Conservation (phyloP, 2,888 invertebrate genomes). For the Dasysyrphus tricinctus region DNA sequence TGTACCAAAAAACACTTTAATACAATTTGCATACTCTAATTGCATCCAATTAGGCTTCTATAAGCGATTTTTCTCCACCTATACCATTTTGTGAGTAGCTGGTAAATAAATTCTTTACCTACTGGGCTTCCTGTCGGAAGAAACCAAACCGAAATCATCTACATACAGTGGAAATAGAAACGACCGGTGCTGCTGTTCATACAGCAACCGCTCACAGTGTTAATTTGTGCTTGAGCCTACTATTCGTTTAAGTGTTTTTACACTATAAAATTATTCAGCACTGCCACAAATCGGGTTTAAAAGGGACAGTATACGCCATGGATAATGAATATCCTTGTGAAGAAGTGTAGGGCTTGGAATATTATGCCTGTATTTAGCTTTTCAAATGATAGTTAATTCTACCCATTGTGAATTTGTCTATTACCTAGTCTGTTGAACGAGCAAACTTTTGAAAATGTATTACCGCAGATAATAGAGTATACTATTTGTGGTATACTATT, state of each 20-base stretch:
- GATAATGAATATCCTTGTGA: slow-evolving; percentile 11
- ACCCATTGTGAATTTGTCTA: background rate
- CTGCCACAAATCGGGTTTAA: slow-evolving; percentile 41
- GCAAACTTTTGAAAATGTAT: background rate
- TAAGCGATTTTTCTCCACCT: slow-evolving; percentile 62
- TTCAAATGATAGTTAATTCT: background rate
- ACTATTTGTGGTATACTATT: too few species aligned
- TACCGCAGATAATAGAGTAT: too few species aligned
- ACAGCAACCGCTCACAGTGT: slow-evolving; percentile 40
- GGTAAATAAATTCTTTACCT: slow-evolving; percentile 59
- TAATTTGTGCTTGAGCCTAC: slow-evolving; percentile 44
- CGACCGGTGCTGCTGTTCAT: background rate
- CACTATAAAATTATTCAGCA: slow-evolving; percentile 46
- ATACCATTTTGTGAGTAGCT: slow-evolving; percentile 37
- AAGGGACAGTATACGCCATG: slow-evolving; percentile 10
- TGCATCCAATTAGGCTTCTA: slow-evolving; percentile 68
- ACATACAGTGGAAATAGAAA: slow-evolving; percentile 3
- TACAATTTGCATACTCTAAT: slow-evolving; percentile 73
- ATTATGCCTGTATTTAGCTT: background rate
- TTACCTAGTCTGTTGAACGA: background rate
- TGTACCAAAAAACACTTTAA: slow-evolving; percentile 56
- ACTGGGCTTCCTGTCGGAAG: background rate
- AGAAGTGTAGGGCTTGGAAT: slow-evolving; percentile 28
- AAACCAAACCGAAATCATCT: slow-evolving; percentile 38
- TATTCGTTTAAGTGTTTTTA: slow-evolving; percentile 55